These are phyloP conservation scores for Drosophila jambulina DNA, from an alignment of 1,140 invertebrate genomes.

Conservation along the genomic window DNA sequence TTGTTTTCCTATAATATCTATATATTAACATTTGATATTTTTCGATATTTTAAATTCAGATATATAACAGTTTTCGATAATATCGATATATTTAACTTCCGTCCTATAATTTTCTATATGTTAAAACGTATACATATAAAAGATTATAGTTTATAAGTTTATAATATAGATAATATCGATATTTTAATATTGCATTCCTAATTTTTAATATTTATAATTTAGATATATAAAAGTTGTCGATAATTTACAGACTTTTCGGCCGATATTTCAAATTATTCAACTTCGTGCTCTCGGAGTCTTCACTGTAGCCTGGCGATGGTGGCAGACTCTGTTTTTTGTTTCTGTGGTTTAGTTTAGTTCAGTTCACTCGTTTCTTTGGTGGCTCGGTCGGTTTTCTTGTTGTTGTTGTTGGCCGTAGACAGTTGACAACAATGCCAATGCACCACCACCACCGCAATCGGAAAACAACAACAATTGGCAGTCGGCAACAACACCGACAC, in stretches of 20 bases:
- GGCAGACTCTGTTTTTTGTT: slow-evolving; percentile 12
- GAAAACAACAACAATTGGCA: slow-evolving; percentile 5
- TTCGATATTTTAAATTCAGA: no score
- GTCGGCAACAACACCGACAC: slow-evolving; percentile 1
- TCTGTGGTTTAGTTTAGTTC: neutral
- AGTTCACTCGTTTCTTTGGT: slow-evolving; percentile 35
- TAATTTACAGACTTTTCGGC: neutral
- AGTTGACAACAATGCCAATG: slow-evolving; percentile 41
- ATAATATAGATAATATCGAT: neutral
- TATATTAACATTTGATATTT: no score
- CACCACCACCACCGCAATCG: slow-evolving; percentile 1
- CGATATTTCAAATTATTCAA: neutral
- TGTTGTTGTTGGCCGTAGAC: slow-evolving; percentile 9
- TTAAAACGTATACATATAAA: no score
- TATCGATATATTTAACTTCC: no score
- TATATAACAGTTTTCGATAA: no score
- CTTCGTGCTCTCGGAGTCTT: neutral
- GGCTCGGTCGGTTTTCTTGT: slow-evolving; percentile 5
- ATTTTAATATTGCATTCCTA: neutral
- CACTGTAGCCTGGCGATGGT: slow-evolving; percentile 16
- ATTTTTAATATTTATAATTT: neutral
- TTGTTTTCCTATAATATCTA: no score
- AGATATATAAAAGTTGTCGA: neutral
- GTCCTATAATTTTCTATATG: no score
- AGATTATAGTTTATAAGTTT: no score